Conservation (phyloP, 2,113 vertebrate species). For the Madoqua kirkii region DNA sequence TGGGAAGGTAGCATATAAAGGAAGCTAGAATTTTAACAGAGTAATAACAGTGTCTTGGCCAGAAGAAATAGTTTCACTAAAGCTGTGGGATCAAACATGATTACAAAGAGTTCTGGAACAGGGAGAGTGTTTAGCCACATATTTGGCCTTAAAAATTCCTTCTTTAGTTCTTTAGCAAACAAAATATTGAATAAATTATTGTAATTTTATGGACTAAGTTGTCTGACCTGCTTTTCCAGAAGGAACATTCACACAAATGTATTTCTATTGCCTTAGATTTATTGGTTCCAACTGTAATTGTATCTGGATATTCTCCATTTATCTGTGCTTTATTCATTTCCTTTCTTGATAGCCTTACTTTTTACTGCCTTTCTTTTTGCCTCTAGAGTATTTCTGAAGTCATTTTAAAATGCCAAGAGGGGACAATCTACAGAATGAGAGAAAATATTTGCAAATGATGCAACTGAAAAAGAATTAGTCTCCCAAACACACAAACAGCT, state of each 20-base stretch:
- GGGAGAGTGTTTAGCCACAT: neutral
- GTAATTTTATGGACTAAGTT: conserved; percentile 9
- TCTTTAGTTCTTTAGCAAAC: conserved; percentile 23
- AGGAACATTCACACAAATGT: neutral
- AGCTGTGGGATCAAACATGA: neutral
- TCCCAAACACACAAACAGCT: neutral
- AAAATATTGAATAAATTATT: conserved; percentile 34
- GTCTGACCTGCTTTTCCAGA: conserved; percentile 24
- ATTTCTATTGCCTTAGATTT: neutral
- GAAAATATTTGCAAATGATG: neutral
- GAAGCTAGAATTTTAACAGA: neutral
- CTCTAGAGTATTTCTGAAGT: neutral
- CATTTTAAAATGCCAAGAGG: neutral
- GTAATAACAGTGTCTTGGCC: neutral
- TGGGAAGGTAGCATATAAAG: neutral
- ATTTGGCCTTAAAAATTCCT: neutral
- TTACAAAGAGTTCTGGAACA: conserved; percentile 8
- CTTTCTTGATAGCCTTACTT: neutral
- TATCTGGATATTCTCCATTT: neutral
- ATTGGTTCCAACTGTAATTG: conserved; percentile 4
- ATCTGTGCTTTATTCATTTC: neutral
- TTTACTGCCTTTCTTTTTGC: neutral
- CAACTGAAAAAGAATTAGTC: neutral
- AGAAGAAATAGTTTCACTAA: neutral
- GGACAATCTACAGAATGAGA: neutral